Base-by-base conservation (phyloP, 1,140 invertebrate species). In the Rhagoletis pomonella region DNA sequence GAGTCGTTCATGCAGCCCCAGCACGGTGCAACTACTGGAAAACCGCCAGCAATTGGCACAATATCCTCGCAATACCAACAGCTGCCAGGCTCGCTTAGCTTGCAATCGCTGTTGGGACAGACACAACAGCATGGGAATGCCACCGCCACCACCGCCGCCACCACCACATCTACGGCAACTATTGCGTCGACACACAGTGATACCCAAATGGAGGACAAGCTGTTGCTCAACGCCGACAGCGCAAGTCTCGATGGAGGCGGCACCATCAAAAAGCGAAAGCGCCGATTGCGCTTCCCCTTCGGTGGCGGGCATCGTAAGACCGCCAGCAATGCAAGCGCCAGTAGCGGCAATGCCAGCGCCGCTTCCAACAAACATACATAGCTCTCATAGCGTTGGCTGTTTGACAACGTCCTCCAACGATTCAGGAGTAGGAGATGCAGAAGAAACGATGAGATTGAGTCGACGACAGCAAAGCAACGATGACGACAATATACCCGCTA, bases 251-350 rank as follows among this genome's bases (percentile, higher is more conserved):
- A 93, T 73, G 92, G 91, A 60, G 91, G 89, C 58, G 93, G 91
- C 47, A 91, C 89, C 59, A 89, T 92, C 6, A 93, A 93, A 88
- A 91, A 91, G 85, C 92, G 92, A 87, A 91, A 89, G 77, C 89
- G 92, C 77, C 92, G 93, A 88, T 88, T 94, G 67, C 93, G 92
- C 69, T 90, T 90, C 85, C 90, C 89, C 42, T 93, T 94, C 88
- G 88, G 90, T 14, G 92, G 86, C 47, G 69, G 69, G 10, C 73
- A 81, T 47, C 73, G 47, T 47, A 86, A 84, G 19, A 47, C 58
- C 7, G 17, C 92, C 87, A 93, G 91, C 87, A 73, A 87, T 2
- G 47, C 65, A 5, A 85, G 69, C 50, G n/a, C 6, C 44, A 55
- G 39, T 14, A 87, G 59, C 44, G 47, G 77, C 64, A 67, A 64